phyloP scores from a whole-genome alignment of 2,888 invertebrate species.

The Mesoligia furuncula region DNA sequence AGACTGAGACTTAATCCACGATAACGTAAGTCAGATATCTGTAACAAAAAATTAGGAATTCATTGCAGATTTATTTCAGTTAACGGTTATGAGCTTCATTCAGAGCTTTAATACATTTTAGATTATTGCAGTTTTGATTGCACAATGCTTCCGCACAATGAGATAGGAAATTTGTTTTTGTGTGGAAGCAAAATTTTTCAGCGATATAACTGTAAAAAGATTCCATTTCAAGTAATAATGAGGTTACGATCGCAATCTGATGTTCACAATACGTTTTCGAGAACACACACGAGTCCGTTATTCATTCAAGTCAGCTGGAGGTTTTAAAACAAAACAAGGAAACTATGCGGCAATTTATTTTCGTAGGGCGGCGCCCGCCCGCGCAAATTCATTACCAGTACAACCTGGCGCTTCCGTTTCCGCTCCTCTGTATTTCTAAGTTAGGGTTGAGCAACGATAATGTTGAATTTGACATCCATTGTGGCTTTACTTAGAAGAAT shows the following conservation, averaged over 20 bases:
- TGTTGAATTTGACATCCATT: conserved; percentile 61
- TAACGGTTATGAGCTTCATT: conserved; percentile 54
- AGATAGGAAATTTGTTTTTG: conserved; percentile 45
- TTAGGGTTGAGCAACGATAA: conserved; percentile 40
- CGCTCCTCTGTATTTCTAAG: conserved; percentile 69
- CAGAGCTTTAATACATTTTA: conserved; percentile 42
- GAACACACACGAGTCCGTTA: conserved; percentile 69
- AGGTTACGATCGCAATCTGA: conserved; percentile 26
- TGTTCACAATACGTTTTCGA: conserved; percentile 32
- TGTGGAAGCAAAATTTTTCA: conserved; percentile 39
- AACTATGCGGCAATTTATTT: conserved; percentile 85
- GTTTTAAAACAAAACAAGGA: conserved; percentile 84
- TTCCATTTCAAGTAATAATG: conserved; percentile 25
- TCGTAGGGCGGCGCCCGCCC: conserved; percentile 86
- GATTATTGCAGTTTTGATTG: conserved; percentile 38
- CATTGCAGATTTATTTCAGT: conserved; percentile 46
- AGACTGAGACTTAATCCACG: conserved; percentile 54
- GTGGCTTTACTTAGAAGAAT: conserved; percentile 54
- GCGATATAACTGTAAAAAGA: conserved; percentile 24
- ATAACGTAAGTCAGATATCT: conserved; percentile 51
- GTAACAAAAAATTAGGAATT: conserved; percentile 49
- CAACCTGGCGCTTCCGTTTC: conserved; percentile 88
- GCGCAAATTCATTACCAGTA: conserved; percentile 89
- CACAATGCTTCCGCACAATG: conserved; percentile 40
- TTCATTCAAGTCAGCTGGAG: conserved; percentile 79